Base-by-base conservation (phyloP, 2,888 invertebrate species). In the Dasypogon diadema region DNA sequence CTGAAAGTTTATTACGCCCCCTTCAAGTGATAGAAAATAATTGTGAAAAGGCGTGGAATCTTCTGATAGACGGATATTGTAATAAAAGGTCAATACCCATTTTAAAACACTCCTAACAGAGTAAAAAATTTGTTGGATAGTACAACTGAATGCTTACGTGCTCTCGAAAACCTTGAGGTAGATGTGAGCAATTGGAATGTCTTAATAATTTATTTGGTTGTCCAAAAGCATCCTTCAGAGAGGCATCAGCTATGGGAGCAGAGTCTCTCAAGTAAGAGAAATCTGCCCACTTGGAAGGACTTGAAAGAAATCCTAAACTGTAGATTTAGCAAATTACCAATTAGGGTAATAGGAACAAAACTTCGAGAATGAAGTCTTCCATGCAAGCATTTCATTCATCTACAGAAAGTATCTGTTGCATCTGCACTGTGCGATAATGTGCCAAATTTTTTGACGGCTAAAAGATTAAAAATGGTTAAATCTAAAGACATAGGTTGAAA, bases 201-300 rank as follows among this genome's bases (percentile, higher is more conserved):
- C 4, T 14, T 58, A 12, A 5, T 58, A 3, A 16, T 58, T 10
- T 26, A 14, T 30, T 18, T 58, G 4, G n/a, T 58, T 8, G 26
- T 58, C n/a, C 24, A 58, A 30, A 24, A 26, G 5, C 22, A 30
- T 12, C 58, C 58, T 30, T 3, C 14, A 6, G 30, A 24, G 30
- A 58, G 30, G 1, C 58, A 58, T 8, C 14, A 24, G 18, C 34
- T 58, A 12, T 58, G 58, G 58, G 55, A 55, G 22, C 55, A 55
- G n/a, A 14, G 12, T 2, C 8, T 55, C 6, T 6, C n/a, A 2
- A 22, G 22, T 18, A 5, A 22, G 8, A 22, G 24, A 22, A 22
- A 55, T 22, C 22, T 55, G 14, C 55, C 55, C 4, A 12, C 21
- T 21, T 55, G 55, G 55, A 55, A 21, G 5, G 22, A 18, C 0